Evolutionary conservation across 2,888 invertebrate genomes (phyloP), one percentile per base, ranked within the genome.

Genomic region (Callimorpha dominula): DNA sequence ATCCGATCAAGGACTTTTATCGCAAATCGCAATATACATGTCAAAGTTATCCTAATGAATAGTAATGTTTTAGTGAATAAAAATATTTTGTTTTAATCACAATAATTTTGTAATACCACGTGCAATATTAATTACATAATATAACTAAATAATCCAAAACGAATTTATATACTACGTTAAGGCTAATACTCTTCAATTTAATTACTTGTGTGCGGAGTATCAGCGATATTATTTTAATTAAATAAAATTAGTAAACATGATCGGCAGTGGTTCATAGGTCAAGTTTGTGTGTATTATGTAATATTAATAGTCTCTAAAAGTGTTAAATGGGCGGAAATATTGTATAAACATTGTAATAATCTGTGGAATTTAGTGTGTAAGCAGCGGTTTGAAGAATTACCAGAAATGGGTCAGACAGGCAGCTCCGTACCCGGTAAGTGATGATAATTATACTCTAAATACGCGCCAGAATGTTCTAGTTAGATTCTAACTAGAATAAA

Each of bases 341-440:
- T 77, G 76, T 74, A 52, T 76, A 77, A 77, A 79, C 78, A 80
- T 42, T 72, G 65, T 70, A 75, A 78, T 70, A 65, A 75, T 68
- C 75, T 74, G 78, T 80, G 78, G 79, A 82, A 83, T 76, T 78
- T 78, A n/a, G 78, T 77, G 78, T 76, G 78, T 74, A 52, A 52
- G 77, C 69, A 71, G 73, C 50, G 68, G 73, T 73, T 70, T 74
- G 79, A 77, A 77, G 75, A 81, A 77, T 66, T 71, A 68, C 50
- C 67, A 65, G 88, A 89, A 83, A 95, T 95, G 95, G 95, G 95
- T 81, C 95, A 94, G 74, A 92, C 91, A 52, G 94, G 94, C 77
- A 94, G 94, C 70, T 91, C 95, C 1, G 93, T 94, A 80, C 94
- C 94, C 70, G 94, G 95, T 94, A 91, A 94, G 94, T 92, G 75